phyloP scores from a whole-genome alignment of 2,888 invertebrate species.

The Empis stercorea region DNA sequence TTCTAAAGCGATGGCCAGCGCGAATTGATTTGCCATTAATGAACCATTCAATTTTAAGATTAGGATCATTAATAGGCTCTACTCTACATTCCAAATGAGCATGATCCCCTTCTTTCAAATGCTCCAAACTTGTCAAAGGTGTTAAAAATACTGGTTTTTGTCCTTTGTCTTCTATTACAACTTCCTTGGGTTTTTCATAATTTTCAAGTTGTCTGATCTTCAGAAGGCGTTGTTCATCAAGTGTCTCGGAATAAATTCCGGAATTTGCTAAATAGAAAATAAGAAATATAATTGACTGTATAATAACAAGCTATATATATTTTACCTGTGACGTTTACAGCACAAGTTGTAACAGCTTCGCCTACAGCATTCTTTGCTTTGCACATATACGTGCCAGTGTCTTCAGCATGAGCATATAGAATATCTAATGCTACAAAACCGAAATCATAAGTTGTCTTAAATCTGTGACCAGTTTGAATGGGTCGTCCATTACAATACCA shows the following conservation, averaged over 20 bases:
- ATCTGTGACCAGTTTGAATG: constrained; percentile 85
- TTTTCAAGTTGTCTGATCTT: constrained; percentile 79
- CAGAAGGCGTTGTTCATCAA: constrained; percentile 79
- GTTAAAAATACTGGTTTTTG: constrained; percentile 87
- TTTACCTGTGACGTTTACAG: constrained; percentile 73
- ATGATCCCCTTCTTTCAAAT: constrained; percentile 78
- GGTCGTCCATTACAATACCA: constrained; percentile 96
- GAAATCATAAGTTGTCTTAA: constrained; percentile 93
- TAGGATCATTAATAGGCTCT: constrained; percentile 82
- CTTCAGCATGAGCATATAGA: constrained; percentile 91
- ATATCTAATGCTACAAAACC: constrained; percentile 96
- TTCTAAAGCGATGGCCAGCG: constrained; percentile 79
- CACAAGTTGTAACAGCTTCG: constrained; percentile 87
- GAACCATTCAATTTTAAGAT: constrained; percentile 90
- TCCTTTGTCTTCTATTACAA: constrained; percentile 61
- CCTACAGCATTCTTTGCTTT: constrained; percentile 90
- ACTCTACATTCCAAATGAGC: constrained; percentile 86
- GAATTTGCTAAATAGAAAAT: constrained; percentile 52
- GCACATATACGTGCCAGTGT: constrained; percentile 94
- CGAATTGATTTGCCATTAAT: constrained; percentile 83
- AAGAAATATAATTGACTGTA: neutral
- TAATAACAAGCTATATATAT: constrained; percentile 10
- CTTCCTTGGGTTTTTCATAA: constrained; percentile 60
- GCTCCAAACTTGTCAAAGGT: constrained; percentile 72
- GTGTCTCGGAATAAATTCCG: constrained; percentile 72